Evolutionary conservation across 2,888 invertebrate genomes (phyloP).

Genomic region (Rhopalosiphum nymphaeae): DNA sequence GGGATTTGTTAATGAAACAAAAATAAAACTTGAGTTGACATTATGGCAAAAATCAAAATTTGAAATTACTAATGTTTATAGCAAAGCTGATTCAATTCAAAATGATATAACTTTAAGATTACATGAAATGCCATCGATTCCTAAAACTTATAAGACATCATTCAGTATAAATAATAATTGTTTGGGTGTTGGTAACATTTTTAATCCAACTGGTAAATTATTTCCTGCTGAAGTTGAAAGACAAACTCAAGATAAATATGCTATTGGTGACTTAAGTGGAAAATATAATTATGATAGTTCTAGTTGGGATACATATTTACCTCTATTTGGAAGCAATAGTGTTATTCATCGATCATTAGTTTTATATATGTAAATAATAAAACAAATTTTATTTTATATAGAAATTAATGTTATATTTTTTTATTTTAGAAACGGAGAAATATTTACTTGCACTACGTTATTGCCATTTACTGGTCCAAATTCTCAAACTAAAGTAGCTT

Average conservation of each 20-base stretch:
- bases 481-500: constrained; percentile 78
- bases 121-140: constrained; percentile 50
- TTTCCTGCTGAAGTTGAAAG: constrained; percentile 71
- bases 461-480: constrained; percentile 75
- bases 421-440: constrained; percentile 69
- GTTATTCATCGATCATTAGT: constrained; percentile 85
- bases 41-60: constrained; percentile 85
- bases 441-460: constrained; percentile 79
- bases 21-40: constrained; percentile 83
- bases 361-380: constrained; percentile 76
- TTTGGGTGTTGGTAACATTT: constrained; percentile 80
- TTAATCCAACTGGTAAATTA: constrained; percentile 78
- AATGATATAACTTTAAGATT: constrained; percentile 45
- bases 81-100: constrained; percentile 35
- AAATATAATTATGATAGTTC: constrained; percentile 85
- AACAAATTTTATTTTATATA: not conserved
- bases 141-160: constrained; percentile 53
- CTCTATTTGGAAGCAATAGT: constrained; percentile 83
- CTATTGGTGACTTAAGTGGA: constrained; percentile 89
- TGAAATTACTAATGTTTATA: constrained; percentile 75
- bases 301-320: constrained; percentile 87
- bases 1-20: constrained; percentile 80
- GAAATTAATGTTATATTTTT: constrained; percentile 27
- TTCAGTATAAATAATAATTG: constrained; percentile 72
- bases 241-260: constrained; percentile 91